Conservation (phyloP, 2,888 invertebrate genomes). For the Hirtodrosophila alboralis region DNA sequence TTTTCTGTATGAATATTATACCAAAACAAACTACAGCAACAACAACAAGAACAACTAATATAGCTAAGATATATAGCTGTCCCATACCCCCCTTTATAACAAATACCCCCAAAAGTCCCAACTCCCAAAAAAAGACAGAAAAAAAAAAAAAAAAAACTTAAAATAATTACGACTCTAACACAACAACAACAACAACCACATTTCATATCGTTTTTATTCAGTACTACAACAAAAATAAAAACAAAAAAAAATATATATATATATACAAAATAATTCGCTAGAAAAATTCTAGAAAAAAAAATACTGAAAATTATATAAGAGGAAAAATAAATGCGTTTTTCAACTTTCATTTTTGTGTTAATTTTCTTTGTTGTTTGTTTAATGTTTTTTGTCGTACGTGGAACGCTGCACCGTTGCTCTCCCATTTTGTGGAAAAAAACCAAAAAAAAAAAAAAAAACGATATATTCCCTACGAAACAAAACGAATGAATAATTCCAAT, state of each 20-base stretch:
- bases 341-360: constrained; percentile 67
- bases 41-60: constrained; percentile 49
- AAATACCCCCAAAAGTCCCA: constrained; percentile 42
- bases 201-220: constrained; percentile 70
- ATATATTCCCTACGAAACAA: constrained; percentile 74
- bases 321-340: constrained; percentile 64
- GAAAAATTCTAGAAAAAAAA: constrained; percentile 42
- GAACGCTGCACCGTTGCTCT: constrained; percentile 82
- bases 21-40: constrained; percentile 52
- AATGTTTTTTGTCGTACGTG: constrained; percentile 81
- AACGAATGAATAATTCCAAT: constrained; percentile 62
- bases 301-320: constrained; percentile 60
- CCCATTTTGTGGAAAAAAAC: constrained; percentile 59
- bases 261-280: no score
- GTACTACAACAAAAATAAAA: constrained; percentile 33
- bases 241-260: constrained; percentile 16
- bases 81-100: constrained; percentile 38
- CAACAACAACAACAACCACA: constrained; percentile 76
- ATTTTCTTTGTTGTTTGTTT: constrained; percentile 78
- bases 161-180: constrained; percentile 57
- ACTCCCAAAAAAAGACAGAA: constrained; percentile 34
- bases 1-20: constrained; percentile 39
- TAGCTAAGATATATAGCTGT: constrained; percentile 51
- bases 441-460: no score
- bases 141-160: constrained; percentile 3